phyloP scores from a whole-genome alignment of 2,797 vertebrate species.

The Ficedula albicollis region DNA sequence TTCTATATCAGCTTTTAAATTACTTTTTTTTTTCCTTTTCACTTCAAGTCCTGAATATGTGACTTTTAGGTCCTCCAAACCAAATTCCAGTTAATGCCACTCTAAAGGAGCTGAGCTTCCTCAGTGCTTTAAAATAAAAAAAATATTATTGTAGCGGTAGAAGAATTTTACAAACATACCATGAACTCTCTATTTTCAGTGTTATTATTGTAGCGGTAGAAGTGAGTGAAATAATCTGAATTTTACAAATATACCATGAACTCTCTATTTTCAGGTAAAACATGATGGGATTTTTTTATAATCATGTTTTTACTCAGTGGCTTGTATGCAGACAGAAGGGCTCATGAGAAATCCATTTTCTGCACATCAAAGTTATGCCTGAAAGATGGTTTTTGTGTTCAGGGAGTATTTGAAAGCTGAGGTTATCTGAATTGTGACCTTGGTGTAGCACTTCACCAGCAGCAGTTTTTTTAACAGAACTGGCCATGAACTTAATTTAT shows the following conservation, averaged over 20 bases:
- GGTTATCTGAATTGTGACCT: background rate
- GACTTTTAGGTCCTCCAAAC: background rate
- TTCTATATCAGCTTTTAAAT: background rate
- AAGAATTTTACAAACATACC: background rate
- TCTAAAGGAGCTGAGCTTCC: background rate
- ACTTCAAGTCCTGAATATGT: background rate
- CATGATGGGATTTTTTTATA: too few species aligned
- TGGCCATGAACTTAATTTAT: background rate
- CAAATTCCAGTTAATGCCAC: background rate
- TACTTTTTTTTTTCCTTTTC: background rate
- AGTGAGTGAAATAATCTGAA: too few species aligned
- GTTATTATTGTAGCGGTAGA: too few species aligned
- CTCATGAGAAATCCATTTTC: background rate
- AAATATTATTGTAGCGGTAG: background rate
- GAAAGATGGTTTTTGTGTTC: background rate
- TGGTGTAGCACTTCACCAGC: background rate
- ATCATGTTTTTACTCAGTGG: background rate
- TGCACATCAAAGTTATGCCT: background rate
- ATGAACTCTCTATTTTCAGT: background rate
- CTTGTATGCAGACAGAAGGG: background rate
- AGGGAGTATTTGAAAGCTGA: background rate
- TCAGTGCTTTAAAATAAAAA: background rate
- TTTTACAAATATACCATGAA: too few species aligned
- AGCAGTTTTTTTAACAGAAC: background rate
- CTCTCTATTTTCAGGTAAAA: too few species aligned